These are phyloP conservation scores for Catharus bicknelli DNA, from an alignment of 2,113 vertebrate species.

Conservation along the genomic window DNA sequence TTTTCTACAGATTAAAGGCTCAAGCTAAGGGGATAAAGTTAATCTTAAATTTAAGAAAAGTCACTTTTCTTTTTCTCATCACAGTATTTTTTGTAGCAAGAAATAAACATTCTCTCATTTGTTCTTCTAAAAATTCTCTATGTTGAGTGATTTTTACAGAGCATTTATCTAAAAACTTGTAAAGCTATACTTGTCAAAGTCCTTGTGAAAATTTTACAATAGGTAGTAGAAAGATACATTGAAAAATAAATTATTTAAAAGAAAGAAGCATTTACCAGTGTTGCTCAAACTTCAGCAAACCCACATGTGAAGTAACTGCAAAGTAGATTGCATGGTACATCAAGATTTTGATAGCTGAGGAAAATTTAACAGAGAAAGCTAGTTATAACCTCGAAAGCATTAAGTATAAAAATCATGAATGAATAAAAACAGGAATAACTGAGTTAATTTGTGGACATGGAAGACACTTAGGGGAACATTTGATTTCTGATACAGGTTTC, in stretches of 20 bases:
- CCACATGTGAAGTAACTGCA: not conserved
- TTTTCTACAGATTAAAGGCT: conserved; percentile 70
- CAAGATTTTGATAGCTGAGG: not conserved
- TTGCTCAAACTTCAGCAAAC: not conserved
- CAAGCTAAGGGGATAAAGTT: conserved; percentile 49
- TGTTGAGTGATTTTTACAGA: not conserved
- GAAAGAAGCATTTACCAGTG: not conserved
- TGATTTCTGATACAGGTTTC: not conserved
- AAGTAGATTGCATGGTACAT: not conserved
- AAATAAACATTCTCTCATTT: conserved; percentile 23
- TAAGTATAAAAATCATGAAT: not conserved
- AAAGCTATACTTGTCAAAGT: not conserved
- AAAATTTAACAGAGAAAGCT: not conserved
- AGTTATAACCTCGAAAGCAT: not conserved
- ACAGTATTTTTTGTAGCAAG: conserved; percentile 28
- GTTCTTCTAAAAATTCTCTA: not conserved
- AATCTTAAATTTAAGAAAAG: conserved; percentile 64
- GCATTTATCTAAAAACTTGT: not conserved
- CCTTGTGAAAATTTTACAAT: not conserved
- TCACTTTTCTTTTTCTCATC: conserved; percentile 41
- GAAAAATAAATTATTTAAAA: not conserved
- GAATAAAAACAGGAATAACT: not conserved
- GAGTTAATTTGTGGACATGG: not conserved
- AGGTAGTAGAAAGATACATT: not conserved
- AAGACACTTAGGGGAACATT: not conserved